phyloP scores from a whole-genome alignment of 2,113 vertebrate genomes.

The Acanthochromis polyacanthus region DNA sequence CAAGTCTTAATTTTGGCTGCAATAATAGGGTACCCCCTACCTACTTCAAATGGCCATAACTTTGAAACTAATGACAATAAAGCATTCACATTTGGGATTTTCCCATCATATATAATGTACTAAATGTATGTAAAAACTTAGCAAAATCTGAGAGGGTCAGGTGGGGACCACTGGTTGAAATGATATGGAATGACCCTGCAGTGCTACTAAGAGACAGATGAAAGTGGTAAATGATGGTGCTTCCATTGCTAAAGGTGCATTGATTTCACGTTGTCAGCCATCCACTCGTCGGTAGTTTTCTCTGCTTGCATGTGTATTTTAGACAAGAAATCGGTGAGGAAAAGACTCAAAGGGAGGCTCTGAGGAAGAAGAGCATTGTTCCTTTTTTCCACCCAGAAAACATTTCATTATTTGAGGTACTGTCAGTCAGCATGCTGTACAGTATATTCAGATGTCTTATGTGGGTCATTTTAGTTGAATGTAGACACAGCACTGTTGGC shows the following conservation, averaged over 20 bases:
- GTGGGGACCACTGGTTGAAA: no score
- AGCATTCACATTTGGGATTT: no score
- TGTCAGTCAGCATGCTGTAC: neutral
- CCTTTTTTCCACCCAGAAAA: slow-evolving; percentile 90
- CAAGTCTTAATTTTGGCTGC: no score
- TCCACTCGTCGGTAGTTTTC: neutral
- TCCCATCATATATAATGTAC: no score
- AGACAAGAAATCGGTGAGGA: slow-evolving; percentile 86
- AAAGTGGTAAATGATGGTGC: neutral
- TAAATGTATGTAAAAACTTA: no score
- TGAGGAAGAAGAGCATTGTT: slow-evolving; percentile 81
- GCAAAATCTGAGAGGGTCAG: no score
- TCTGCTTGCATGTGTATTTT: slow-evolving; percentile 26
- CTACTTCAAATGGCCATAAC: no score
- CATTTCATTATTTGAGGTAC: slow-evolving; percentile 76
- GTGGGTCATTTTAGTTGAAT: neutral
- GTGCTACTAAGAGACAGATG: neutral
- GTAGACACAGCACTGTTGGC: neutral
- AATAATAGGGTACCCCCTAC: no score
- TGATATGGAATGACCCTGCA: no score
- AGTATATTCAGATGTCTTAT: no score
- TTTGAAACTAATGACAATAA: no score
- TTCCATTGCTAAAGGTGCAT: neutral
- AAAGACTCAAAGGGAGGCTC: slow-evolving; percentile 68
- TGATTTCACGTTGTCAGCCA: neutral